A percentile compares a stretch with the other conserved stretches of the same genome.
phyloP scores from a whole-genome alignment of 2,797 vertebrate genomes.

The Poecilia velifera region DNA sequence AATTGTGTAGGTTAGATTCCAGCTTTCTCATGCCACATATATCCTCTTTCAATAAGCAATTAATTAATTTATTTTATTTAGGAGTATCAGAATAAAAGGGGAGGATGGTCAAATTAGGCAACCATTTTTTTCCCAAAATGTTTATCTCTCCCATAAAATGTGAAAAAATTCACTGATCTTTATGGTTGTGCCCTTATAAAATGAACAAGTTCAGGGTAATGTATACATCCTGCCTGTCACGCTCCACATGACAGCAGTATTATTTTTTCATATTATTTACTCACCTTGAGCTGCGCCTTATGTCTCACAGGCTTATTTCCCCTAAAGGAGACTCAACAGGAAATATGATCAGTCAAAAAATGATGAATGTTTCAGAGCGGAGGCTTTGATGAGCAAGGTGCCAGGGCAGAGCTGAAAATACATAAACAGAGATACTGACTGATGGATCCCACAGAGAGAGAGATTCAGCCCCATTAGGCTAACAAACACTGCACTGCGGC shows the following conservation, averaged over 20 bases:
- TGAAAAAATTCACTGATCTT: background rate
- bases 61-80: background rate
- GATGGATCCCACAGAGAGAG: slow-evolving; percentile 27
- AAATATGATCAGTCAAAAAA: slow-evolving; percentile 42
- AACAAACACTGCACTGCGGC: slow-evolving; percentile 17
- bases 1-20: background rate
- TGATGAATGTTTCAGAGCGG: slow-evolving; percentile 61
- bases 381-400: slow-evolving; percentile 48
- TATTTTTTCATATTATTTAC: slow-evolving; percentile 20
- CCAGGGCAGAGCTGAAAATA: slow-evolving; percentile 36
- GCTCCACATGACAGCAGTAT: background rate
- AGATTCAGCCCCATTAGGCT: slow-evolving; percentile 12
- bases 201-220: background rate
- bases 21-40: too few relatives aligned
- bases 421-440: slow-evolving; percentile 39
- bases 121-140: background rate
- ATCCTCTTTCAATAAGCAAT: background rate
- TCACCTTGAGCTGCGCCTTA: slow-evolving; percentile 35
- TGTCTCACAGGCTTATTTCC: slow-evolving; percentile 19
- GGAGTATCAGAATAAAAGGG: too few relatives aligned
- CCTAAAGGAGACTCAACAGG: slow-evolving; percentile 26
- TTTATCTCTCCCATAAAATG: background rate
- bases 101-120: too few relatives aligned
- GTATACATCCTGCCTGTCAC: background rate
- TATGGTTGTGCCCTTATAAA: background rate